Conservation (phyloP, 1,140 invertebrate genomes). For the Xylocopa sonorina region DNA sequence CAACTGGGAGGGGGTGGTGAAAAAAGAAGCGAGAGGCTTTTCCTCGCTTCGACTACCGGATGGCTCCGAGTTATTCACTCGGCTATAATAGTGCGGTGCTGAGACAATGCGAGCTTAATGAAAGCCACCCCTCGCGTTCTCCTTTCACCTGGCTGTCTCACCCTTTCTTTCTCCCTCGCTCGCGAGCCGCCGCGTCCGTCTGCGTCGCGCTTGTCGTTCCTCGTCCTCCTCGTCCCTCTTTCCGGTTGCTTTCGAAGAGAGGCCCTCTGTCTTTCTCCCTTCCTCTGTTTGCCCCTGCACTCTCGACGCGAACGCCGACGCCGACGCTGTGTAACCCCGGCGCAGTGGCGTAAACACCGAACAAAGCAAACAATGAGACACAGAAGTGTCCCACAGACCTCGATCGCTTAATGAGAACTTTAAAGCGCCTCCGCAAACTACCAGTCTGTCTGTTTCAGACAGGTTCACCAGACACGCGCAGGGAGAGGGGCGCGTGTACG, state of each 20-base stretch:
- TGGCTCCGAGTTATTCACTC: slow-evolving; percentile 74
- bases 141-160: slow-evolving; percentile 2
- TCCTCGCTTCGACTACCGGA: slow-evolving; percentile 58
- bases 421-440: slow-evolving; percentile 69
- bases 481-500: too few relatives aligned
- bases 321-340: slow-evolving; percentile 34
- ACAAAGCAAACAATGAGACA: slow-evolving; percentile 77
- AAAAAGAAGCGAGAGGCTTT: slow-evolving; percentile 27
- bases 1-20: neutral
- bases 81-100: slow-evolving; percentile 71
- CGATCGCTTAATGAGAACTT: slow-evolving; percentile 79
- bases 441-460: slow-evolving; percentile 52
- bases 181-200: neutral
- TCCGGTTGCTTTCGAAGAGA: neutral
- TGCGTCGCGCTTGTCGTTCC: neutral
- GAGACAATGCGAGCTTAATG: slow-evolving; percentile 80
- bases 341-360: slow-evolving; percentile 74
- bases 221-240: neutral
- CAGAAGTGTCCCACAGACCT: slow-evolving; percentile 76
- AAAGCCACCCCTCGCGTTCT: slow-evolving; percentile 71
- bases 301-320: slow-evolving; percentile 31
- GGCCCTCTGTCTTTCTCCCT: neutral
- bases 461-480: slow-evolving; percentile 15
- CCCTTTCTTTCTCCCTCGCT: neutral
- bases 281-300: neutral